Evolutionary conservation across 2,888 invertebrate species (phyloP), one percentile per base, ranked within the genome.

Genomic region (Eilema caniola): DNA sequence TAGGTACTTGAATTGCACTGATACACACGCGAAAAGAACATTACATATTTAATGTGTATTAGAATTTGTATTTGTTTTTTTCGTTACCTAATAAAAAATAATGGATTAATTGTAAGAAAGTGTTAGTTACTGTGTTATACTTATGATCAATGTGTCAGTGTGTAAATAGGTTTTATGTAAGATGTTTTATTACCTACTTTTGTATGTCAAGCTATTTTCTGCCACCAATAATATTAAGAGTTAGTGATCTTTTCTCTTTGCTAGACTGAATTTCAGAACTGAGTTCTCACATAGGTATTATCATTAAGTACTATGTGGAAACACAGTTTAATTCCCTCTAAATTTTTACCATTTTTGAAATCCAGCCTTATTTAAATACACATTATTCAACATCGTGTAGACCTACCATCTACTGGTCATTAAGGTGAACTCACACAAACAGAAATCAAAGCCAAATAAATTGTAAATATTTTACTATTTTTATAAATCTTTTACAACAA

Each of bases 381-480:
- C 23, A 1, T 16, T 4, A 24, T 23, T 37, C 3, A 63, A 10
- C 20, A 47, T 12, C 12, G 23, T 64, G 63, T 47, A 47, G 25
- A 33, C n/a, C n/a, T n/a, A n/a, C n/a, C n/a, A 28, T 28, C 28
- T n/a, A 53, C n/a, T 28, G 47, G 25, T 64, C n/a, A 31, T 25
- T 53, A n/a, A 69, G 60, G 67, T 61, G 24, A 62, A 69, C 59
- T 66, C 37, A 73, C 57, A 66, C 60, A 76, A 62, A 77, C 67
- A 67, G 72, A 84, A 88, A 87, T 86, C 70, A 87, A 85, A 88
- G 76, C 68, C 85, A 84, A 76, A 75, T 70, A 76, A 68, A 80
- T 76, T 76, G 80, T 82, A 83, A 86, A 85, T 75, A 79, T 81
- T 87, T 86, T 88, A 82, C 87, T 86, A 84, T 87, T 86, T 83